phyloP scores from a whole-genome alignment of 2,113 vertebrate genomes.

The Apeltes quadracus region DNA sequence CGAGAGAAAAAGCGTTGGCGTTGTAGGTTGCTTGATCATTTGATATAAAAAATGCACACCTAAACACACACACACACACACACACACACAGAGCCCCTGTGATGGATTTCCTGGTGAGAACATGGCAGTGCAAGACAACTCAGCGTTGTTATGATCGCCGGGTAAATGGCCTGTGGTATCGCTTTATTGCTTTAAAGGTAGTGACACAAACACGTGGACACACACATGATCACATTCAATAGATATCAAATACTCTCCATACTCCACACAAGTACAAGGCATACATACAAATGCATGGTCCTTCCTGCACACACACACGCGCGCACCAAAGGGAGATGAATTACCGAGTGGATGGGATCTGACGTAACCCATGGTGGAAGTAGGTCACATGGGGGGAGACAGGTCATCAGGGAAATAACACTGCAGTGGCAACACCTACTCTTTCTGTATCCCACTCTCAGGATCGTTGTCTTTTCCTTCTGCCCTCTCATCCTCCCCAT shows the following conservation, averaged over 20 bases:
- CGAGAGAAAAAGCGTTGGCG: slow-evolving; percentile 22
- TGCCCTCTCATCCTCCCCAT: slow-evolving; percentile 15
- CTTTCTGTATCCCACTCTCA: slow-evolving; percentile 25
- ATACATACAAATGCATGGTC: slow-evolving; percentile 18
- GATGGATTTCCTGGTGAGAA: slow-evolving; percentile 41
- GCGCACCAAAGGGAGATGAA: slow-evolving; percentile 67
- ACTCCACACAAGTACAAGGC: slow-evolving; percentile 11
- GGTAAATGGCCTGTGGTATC: slow-evolving; percentile 56
- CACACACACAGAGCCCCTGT: not conserved
- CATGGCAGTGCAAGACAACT: slow-evolving; percentile 30
- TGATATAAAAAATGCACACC: slow-evolving; percentile 25
- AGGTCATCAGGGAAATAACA: slow-evolving; percentile 77
- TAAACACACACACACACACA: slow-evolving; percentile 4
- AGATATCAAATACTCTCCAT: not conserved
- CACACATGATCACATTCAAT: not conserved
- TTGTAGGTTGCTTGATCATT: slow-evolving; percentile 39
- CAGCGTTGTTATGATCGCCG: slow-evolving; percentile 44
- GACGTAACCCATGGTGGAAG: slow-evolving; percentile 73
- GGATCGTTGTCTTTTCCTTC: slow-evolving; percentile 8
- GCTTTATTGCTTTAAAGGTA: slow-evolving; percentile 29
- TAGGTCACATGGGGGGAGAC: slow-evolving; percentile 71
- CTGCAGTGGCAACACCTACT: slow-evolving; percentile 57
- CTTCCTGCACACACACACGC: slow-evolving; percentile 20
- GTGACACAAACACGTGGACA: not conserved
- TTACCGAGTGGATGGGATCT: slow-evolving; percentile 70